Evolutionary conservation across 53 echinoderm and acorn worm species (phyloP).

Genomic region (Henricia sp.): DNA sequence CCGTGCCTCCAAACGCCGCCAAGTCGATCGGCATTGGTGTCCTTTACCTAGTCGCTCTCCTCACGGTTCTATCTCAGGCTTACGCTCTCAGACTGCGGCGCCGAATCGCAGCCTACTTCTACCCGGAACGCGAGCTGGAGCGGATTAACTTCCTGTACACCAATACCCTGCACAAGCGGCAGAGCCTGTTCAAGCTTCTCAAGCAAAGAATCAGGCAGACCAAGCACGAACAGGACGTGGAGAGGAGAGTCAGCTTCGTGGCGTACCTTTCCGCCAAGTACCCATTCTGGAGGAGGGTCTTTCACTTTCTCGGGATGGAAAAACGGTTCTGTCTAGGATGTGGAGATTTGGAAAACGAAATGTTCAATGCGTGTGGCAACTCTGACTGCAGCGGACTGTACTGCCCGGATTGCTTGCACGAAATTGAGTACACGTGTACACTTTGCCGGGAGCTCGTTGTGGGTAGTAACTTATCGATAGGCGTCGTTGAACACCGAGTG

Average conservation of each 20-base stretch:
- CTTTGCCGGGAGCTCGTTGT: conserved; percentile 59
- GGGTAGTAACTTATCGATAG: conserved; percentile 38
- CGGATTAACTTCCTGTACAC: conserved; percentile 84
- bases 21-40: conserved; percentile 70
- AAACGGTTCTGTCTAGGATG: conserved; percentile 78
- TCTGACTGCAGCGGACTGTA: conserved; percentile 53
- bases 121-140: conserved; percentile 86
- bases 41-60: conserved; percentile 74
- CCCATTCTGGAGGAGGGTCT: conserved; percentile 70
- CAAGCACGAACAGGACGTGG: conserved; percentile 71
- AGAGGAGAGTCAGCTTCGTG: conserved; percentile 70
- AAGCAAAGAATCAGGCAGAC: conserved; percentile 68
- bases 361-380: conserved; percentile 67
- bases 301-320: conserved; percentile 63
- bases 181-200: conserved; percentile 72
- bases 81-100: conserved; percentile 82
- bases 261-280: conserved; percentile 70
- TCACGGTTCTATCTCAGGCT: conserved; percentile 86
- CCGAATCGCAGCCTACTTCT: conserved; percentile 84
- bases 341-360: conserved; percentile 64
- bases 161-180: conserved; percentile 79
- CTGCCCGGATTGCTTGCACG: conserved; percentile 63
- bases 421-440: conserved; percentile 58
- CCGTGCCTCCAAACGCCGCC: conserved; percentile 61
- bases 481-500: conserved; percentile 40